Percentiles rank a stretch among this genome's conserved stretches.
Conservation (phyloP, 2,113 vertebrate species). For the Pseudorasbora parva region DNA sequence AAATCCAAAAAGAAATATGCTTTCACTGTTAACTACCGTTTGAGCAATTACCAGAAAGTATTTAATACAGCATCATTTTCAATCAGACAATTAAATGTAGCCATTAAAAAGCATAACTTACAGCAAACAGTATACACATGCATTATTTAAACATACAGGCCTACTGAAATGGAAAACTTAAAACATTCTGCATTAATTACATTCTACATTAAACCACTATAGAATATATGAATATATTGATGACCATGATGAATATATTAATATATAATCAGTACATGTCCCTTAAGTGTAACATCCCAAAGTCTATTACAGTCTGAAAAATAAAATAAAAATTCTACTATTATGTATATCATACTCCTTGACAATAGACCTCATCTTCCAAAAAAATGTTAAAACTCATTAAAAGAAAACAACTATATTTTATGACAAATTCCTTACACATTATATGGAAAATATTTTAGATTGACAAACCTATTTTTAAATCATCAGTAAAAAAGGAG, state of each 20-base stretch:
- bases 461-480: background rate
- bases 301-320: background rate
- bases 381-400: background rate
- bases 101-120: background rate
- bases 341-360: background rate
- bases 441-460: background rate
- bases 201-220: background rate
- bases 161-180: background rate
- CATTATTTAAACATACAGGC: slow-evolving; percentile 41
- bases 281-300: background rate
- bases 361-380: background rate
- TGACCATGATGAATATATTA: background rate
- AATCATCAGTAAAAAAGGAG: background rate
- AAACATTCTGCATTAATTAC: background rate
- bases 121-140: background rate
- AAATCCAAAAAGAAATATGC: background rate
- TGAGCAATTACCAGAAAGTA: background rate
- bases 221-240: no score
- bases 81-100: background rate
- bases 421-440: background rate
- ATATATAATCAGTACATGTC: background rate
- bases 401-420: background rate
- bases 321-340: background rate
- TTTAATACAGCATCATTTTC: background rate
- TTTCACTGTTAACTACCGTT: background rate